Base-by-base conservation (phyloP, 2,113 vertebrate species). In the Alces alces region DNA sequence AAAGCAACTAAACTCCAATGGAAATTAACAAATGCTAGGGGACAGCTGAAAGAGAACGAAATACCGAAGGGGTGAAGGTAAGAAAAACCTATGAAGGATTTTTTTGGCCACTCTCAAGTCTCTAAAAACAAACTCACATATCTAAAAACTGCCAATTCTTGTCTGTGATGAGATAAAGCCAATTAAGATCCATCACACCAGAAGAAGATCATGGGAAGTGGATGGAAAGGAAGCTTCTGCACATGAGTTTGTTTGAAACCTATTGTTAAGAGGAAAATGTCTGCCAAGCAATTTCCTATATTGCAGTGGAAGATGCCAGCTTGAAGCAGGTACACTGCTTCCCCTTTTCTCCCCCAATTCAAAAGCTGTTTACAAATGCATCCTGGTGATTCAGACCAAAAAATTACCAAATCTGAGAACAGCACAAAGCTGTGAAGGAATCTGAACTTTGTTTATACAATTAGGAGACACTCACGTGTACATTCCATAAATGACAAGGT, bases 401-500 rank as follows among this genome's bases (percentile, higher is more conserved):
- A 95, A 98, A 97, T 97, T 96, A 97, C 98, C 97, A 97, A 98
- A 98, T 91, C 57, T 85, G 58, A 76, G 87, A 90, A 96, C 95
- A 97, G 97, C 98, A 97, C 61, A n/a, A 95, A 5, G 89, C 98
- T 97, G 90, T 95, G 78, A 50, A 94, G 97, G 98, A 98, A 98
- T 98, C 97, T 98, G 98, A 99, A 99, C 98, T 99, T 99, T 99
- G 98, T 99, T 99, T 99, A 99, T 98, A 98, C 98, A 99, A 99
- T 99, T 99, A 99, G 98, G 98, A 98, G 98, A 97, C 98, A 97
- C 98, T 99, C 98, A 98, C 98, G 98, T 98, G 98, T 98, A 95
- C 95, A 92, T 98, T 97, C 97, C 86, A 95, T 98, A 99, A 99
- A 99, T 99, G 99, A 99, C 99, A 99, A 99, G 98, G 99, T 99